Percentiles rank a stretch among this genome's conserved stretches.
Conservation (phyloP, 1,140 invertebrate species). For the Brachionus angularis region DNA sequence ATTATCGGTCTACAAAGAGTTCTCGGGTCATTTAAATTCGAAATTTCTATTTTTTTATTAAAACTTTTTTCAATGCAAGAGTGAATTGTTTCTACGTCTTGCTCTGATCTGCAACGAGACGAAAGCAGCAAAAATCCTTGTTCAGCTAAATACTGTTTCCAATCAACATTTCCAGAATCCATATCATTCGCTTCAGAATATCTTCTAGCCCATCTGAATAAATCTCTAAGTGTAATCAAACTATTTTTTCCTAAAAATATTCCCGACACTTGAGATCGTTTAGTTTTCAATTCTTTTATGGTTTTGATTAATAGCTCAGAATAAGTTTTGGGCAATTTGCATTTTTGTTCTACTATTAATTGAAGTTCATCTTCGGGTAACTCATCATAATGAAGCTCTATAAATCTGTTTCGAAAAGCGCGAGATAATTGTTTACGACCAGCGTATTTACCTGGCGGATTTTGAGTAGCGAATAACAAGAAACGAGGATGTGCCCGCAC, state of each 20-base stretch:
- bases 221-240: slow-evolving; percentile 87
- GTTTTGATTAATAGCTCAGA: slow-evolving; percentile 86
- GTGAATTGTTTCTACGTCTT: slow-evolving; percentile 69
- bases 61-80: slow-evolving; percentile 78
- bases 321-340: slow-evolving; percentile 78
- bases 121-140: slow-evolving; percentile 92
- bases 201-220: slow-evolving; percentile 95
- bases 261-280: slow-evolving; percentile 74
- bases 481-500: slow-evolving; percentile 89
- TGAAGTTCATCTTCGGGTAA: slow-evolving; percentile 83
- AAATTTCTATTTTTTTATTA: slow-evolving; percentile 69
- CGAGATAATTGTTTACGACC: slow-evolving; percentile 88
- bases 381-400: slow-evolving; percentile 93
- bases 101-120: slow-evolving; percentile 78
- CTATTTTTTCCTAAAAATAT: slow-evolving; percentile 88
- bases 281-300: slow-evolving; percentile 79
- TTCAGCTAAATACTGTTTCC: slow-evolving; percentile 93
- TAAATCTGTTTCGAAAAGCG: slow-evolving; percentile 94
- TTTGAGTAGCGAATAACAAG: slow-evolving; percentile 97
- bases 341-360: slow-evolving; percentile 81
- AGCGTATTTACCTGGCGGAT: slow-evolving; percentile 93
- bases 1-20: slow-evolving; percentile 73
- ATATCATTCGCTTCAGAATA: slow-evolving; percentile 61
- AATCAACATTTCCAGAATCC: slow-evolving; percentile 63
- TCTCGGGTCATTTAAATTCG: slow-evolving; percentile 53